These are phyloP conservation scores for Petroica traversi DNA, from an alignment of 2,113 vertebrate species.

Conservation along the genomic window DNA sequence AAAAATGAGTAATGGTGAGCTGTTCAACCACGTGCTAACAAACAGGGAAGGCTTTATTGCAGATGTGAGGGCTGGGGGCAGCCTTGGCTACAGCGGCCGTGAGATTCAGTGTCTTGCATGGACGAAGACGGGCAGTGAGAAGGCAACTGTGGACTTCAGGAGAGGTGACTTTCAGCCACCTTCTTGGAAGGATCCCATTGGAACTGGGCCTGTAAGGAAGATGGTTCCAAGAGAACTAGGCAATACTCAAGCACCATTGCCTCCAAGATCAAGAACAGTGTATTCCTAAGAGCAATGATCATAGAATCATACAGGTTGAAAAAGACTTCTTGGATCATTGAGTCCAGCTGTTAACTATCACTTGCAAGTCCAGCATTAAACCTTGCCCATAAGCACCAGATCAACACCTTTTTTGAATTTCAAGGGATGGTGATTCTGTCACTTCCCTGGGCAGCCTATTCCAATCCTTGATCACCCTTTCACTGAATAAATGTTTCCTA, in stretches of 20 bases:
- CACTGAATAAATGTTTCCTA: not conserved
- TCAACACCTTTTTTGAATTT: not conserved
- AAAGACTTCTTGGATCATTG: not conserved
- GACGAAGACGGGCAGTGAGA: not conserved
- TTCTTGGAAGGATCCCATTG: not conserved
- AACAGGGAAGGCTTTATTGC: not conserved
- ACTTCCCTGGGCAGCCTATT: not conserved
- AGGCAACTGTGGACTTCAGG: not conserved
- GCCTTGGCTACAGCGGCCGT: not conserved
- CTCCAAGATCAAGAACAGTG: not conserved
- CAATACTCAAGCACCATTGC: not conserved
- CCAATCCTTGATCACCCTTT: not conserved
- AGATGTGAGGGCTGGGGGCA: not conserved
- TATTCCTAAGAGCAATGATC: not conserved
- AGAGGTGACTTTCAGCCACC: not conserved
- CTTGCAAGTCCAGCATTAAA: not conserved
- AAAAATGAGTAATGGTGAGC: not conserved
- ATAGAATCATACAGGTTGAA: not conserved
- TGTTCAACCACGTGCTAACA: not conserved
- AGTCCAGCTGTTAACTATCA: not conserved
- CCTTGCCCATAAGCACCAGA: not conserved
- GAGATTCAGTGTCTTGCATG: not conserved
- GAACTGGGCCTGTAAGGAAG: not conserved
- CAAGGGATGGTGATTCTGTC: not conserved
- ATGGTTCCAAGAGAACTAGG: not conserved